phyloP scores from a whole-genome alignment of 2,113 vertebrate genomes.

The Mirounga angustirostris region DNA sequence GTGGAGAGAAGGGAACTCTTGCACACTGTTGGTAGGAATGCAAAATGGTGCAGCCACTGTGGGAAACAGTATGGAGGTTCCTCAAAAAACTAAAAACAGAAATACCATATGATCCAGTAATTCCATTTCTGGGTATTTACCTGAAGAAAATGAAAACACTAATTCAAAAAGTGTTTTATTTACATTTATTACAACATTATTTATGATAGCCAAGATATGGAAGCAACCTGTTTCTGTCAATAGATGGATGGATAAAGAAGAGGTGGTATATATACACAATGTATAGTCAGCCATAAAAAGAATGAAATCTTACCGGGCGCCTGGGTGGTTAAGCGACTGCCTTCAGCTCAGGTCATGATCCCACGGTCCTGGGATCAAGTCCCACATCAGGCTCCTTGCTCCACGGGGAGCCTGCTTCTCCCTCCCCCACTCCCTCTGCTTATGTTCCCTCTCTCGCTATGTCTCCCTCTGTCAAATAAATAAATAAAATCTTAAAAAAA shows the following conservation, averaged over 20 bases:
- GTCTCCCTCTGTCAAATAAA: too few relatives aligned
- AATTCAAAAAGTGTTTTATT: neutral
- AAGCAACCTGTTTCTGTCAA: neutral
- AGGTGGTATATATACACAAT: neutral
- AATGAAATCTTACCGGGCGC: neutral
- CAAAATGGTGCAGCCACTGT: neutral
- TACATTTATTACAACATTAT: neutral
- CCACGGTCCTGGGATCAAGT: too few relatives aligned
- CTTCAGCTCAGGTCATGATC: too few relatives aligned
- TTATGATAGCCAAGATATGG: neutral
- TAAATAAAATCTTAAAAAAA: too few relatives aligned
- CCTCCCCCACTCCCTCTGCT: too few relatives aligned
- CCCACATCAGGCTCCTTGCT: too few relatives aligned
- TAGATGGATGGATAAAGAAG: neutral
- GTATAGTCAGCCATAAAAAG: neutral
- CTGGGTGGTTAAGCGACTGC: too few relatives aligned
- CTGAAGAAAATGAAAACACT: neutral
- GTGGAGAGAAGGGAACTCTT: neutral
- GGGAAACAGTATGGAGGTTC: neutral
- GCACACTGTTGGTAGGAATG: neutral
- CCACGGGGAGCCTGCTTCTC: too few relatives aligned
- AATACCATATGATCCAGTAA: neutral
- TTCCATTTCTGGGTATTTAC: neutral
- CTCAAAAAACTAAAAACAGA: neutral
- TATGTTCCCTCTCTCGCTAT: too few relatives aligned